phyloP scores from a whole-genome alignment of 1,140 invertebrate species.

The Periplaneta americana region DNA sequence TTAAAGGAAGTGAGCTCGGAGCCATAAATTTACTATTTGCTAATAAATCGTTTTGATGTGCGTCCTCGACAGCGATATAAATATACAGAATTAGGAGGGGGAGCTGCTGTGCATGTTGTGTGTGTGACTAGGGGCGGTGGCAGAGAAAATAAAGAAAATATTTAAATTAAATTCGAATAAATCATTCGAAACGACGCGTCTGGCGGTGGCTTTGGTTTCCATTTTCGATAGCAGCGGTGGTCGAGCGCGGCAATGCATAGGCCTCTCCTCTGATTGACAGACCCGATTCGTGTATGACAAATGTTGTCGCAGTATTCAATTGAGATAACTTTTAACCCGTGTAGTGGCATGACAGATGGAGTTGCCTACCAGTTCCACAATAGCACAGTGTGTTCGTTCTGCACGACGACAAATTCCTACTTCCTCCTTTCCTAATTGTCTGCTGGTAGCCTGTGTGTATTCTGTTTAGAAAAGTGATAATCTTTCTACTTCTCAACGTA shows the following conservation, averaged over 20 bases:
- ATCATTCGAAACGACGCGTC: not conserved
- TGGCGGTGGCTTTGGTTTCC: not conserved
- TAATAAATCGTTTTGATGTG: not conserved
- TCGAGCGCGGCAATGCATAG: not conserved
- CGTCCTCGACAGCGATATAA: not conserved
- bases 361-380: not conserved
- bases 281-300: not conserved
- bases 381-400: not conserved
- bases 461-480: too few relatives aligned
- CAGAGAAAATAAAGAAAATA: not conserved
- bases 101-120: not conserved
- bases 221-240: not conserved
- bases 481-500: too few relatives aligned
- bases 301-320: not conserved
- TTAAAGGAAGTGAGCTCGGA: not conserved
- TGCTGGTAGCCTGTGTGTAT: too few relatives aligned
- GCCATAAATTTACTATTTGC: not conserved
- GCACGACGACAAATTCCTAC: not conserved
- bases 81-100: not conserved
- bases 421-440: not conserved
- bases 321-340: not conserved
- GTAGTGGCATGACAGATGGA: not conserved
- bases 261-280: not conserved
- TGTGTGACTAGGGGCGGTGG: not conserved
- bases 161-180: not conserved